Conservation (phyloP, 2,797 vertebrate genomes). For the Florisuga fusca region DNA sequence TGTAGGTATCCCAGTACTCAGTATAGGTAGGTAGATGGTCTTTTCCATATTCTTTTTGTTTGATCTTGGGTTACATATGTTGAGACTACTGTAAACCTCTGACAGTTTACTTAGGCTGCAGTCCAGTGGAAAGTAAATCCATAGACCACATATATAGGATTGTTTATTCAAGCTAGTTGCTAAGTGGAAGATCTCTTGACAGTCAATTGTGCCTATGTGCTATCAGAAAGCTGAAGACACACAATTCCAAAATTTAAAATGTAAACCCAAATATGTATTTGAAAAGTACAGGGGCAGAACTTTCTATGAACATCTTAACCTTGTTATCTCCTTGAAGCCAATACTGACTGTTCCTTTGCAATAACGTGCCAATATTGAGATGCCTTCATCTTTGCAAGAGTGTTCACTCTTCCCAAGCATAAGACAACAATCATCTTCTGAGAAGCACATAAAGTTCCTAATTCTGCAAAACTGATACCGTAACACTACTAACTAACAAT, state of each 20-base stretch:
- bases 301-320: neutral
- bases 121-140: neutral
- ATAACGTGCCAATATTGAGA: neutral
- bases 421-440: neutral
- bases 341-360: neutral
- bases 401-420: neutral
- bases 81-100: neutral
- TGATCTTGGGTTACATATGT: neutral
- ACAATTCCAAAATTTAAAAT: neutral
- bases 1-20: neutral
- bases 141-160: neutral
- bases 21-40: neutral
- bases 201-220: neutral
- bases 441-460: neutral
- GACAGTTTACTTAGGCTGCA: neutral
- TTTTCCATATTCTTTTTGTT: slow-evolving; percentile 12
- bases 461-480: neutral
- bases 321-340: neutral
- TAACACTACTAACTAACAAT: neutral
- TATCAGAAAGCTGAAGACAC: neutral
- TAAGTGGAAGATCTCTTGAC: neutral
- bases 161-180: neutral
- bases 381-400: neutral
- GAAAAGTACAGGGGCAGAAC: neutral
- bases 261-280: neutral